phyloP scores from a whole-genome alignment of 2,888 invertebrate genomes.

The Coelopa pilipes region DNA sequence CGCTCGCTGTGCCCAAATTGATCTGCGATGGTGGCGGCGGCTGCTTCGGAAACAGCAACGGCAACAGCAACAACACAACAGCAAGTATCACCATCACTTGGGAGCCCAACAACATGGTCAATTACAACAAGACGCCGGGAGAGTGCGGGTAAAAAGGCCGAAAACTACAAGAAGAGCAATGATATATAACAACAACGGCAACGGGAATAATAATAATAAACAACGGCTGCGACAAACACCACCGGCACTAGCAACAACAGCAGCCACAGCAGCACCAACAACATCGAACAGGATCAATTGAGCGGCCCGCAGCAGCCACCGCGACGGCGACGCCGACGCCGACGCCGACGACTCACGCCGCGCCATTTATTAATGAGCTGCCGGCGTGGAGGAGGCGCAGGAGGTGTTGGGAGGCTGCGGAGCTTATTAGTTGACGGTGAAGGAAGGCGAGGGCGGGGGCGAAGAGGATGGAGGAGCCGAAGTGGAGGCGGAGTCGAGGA shows the following conservation, averaged over 20 bases:
- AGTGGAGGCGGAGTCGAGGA: too few relatives aligned
- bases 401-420: too few relatives aligned
- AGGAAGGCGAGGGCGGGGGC: too few relatives aligned
- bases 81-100: slow-evolving; percentile 34
- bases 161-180: not conserved
- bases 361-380: slow-evolving; percentile 64
- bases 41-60: slow-evolving; percentile 37
- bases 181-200: slow-evolving; percentile 42
- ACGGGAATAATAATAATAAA: not conserved
- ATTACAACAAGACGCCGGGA: too few relatives aligned
- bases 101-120: not conserved
- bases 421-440: too few relatives aligned
- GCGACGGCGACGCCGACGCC: slow-evolving; percentile 49
- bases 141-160: not conserved
- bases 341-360: slow-evolving; percentile 54
- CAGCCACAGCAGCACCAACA: too few relatives aligned
- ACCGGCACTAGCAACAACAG: too few relatives aligned
- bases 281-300: not conserved
- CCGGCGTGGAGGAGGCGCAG: not conserved
- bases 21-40: slow-evolving; percentile 46
- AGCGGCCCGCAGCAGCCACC: slow-evolving; percentile 22
- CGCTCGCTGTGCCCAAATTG: slow-evolving; percentile 53
- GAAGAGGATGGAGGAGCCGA: too few relatives aligned
- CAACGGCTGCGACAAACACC: too few relatives aligned
- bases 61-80: slow-evolving; percentile 38